Base-by-base conservation (phyloP, 2,888 invertebrate genomes). In the Rhynchonema sp. region DNA sequence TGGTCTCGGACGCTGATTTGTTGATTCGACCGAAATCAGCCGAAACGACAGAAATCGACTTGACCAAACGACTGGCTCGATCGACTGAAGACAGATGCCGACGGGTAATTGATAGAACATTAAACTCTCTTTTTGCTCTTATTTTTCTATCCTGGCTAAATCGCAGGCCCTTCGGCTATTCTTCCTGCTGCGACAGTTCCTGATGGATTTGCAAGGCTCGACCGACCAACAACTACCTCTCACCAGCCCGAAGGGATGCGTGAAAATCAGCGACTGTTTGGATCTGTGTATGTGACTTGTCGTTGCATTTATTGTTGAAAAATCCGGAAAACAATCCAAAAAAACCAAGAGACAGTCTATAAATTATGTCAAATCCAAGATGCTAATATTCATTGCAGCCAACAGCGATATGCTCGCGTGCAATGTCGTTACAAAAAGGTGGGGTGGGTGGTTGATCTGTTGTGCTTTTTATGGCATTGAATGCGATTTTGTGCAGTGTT, bases 331-430 rank as follows among this genome's bases (percentile, higher is more conserved):
- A n/a, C n/a, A n/a, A n/a, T n/a, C n/a, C n/a, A n/a, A n/a, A n/a
- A n/a, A n/a, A n/a, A n/a, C n/a, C n/a, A n/a, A n/a, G n/a, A n/a
- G n/a, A n/a, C n/a, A n/a, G n/a, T n/a, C n/a, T n/a, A n/a, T n/a
- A n/a, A n/a, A n/a, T n/a, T n/a, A n/a, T n/a, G n/a, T n/a, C n/a
- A n/a, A n/a, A n/a, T n/a, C n/a, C n/a, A n/a, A n/a, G n/a, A n/a
- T n/a, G n/a, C n/a, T n/a, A n/a, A n/a, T n/a, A n/a, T n/a, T n/a
- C 46, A 57, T 58, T 57, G 22, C 78, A 96, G 94, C 91, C 76
- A 94, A 96, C 75, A 91, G 92, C 65, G 96, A 98, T 77, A 80
- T 98, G 62, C 89, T 96, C 70, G 89, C 91, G 1, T 98, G 96
- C 73, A 90, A 89, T 25, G 87, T 96, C 46, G 82, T 89, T 29